Conservation (phyloP, 2,113 vertebrate genomes). For the Thymallus thymallus region DNA sequence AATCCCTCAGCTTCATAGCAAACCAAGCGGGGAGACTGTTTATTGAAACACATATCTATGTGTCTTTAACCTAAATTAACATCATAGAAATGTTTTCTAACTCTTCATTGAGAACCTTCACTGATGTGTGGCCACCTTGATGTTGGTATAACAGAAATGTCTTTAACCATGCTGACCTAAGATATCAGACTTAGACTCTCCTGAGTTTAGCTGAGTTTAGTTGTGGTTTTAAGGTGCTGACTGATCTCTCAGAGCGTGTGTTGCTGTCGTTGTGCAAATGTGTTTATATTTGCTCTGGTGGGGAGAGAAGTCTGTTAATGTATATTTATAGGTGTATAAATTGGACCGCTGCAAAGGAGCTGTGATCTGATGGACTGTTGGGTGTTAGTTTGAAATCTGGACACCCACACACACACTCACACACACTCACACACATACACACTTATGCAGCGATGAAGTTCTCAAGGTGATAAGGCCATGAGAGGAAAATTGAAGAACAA, state of each 20-base stretch:
- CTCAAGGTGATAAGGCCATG: too few species aligned
- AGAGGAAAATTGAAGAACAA: slow-evolving; percentile 7
- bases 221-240: slow-evolving; percentile 10
- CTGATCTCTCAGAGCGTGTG: slow-evolving; percentile 43
- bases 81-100: too few species aligned
- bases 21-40: too few species aligned
- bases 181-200: slow-evolving; percentile 30
- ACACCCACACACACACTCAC: slow-evolving; percentile 37
- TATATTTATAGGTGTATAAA: slow-evolving; percentile 61
- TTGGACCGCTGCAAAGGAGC: slow-evolving; percentile 38
- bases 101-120: too few species aligned
- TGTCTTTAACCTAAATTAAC: too few species aligned
- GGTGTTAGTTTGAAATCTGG: slow-evolving; percentile 22
- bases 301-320: slow-evolving; percentile 41
- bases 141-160: too few species aligned
- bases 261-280: slow-evolving; percentile 52
- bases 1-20: too few species aligned
- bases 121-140: too few species aligned
- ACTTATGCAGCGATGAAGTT: slow-evolving; percentile 1
- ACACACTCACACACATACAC: slow-evolving; percentile 15
- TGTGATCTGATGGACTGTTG: slow-evolving; percentile 55
- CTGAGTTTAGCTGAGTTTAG: not conserved
- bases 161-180: too few species aligned
- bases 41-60: too few species aligned
- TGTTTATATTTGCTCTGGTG: slow-evolving; percentile 64